Evolutionary conservation across 2,113 vertebrate species (phyloP), one percentile per base, ranked within the genome.

Genomic region (Ceyx margarethae): DNA sequence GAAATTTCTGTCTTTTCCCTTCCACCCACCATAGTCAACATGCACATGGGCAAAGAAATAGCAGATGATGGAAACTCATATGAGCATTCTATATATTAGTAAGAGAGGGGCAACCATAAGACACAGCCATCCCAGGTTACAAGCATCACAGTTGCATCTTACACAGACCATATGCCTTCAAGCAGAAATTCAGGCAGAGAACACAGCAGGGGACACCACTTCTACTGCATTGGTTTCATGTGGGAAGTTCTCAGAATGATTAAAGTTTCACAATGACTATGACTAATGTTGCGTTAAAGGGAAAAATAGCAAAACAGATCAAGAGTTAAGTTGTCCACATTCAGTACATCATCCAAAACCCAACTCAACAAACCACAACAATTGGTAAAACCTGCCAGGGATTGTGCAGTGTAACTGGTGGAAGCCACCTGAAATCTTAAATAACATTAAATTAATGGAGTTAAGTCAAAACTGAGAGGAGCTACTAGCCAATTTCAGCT

Each of bases 1-100:
- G 88, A 94, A 93, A 88, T 65, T 78, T 93, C 61, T 81, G 28
- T 42, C 57, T 85, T 78, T 90, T 45, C 58, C n/a, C 62, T 94
- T 67, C 84, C 50, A 12, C 87, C 84, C 78, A 87, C 71, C 28
- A 54, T 0, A 69, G 29, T 45, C 74, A 91, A 45, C 12, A 0
- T 26, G 37, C 33, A 69, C 15, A 23, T 54, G 10, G 31, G 61
- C 66, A 72, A 84, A 79, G 29, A 72, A 81, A 33, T 9, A 1
- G 66, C 53, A 90, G 69, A 42, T 76, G 11, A 73, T 50, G 54
- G 84, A 92, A 94, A 93, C 14, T 86, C 26, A n/a, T 4, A 53
- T 33, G 33, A 93, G 0, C 33, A 26, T 9, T 67, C 65, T 77
- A 50, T n/a, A 80, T 80, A 93, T 85, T 81, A 94, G 19, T 79